Evolutionary conservation across 2,888 invertebrate genomes (phyloP).

Genomic region (Stenichneumon culpator): DNA sequence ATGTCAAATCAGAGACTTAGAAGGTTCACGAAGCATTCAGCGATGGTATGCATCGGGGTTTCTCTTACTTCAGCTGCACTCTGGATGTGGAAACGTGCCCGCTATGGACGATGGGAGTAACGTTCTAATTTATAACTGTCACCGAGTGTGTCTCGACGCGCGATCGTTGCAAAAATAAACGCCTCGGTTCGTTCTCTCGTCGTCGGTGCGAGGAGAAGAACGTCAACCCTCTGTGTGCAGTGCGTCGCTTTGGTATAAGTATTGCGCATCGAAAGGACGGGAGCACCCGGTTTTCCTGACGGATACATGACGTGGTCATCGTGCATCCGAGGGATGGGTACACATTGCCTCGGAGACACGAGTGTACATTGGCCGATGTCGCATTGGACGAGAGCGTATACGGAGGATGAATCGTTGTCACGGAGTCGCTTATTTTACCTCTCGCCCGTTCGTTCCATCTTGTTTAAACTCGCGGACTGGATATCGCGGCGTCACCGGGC

Average conservation of each 20-base stretch:
- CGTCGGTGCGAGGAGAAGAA: constrained; percentile 49
- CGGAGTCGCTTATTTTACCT: constrained; percentile 37
- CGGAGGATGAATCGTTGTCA: constrained; percentile 34
- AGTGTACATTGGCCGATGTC: constrained; percentile 37
- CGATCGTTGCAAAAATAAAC: constrained; percentile 76
- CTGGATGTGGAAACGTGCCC: constrained; percentile 29
- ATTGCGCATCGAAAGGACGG: constrained; percentile 19
- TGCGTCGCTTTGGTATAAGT: constrained; percentile 9
- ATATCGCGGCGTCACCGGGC: neutral
- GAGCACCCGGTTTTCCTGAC: constrained; percentile 49
- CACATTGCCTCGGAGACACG: constrained; percentile 42
- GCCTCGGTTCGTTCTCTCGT: constrained; percentile 18
- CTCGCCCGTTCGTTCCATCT: constrained; percentile 45
- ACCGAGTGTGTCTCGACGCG: constrained; percentile 62
- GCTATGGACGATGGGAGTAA: constrained; percentile 67
- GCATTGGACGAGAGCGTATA: constrained; percentile 2
- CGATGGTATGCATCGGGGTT: constrained; percentile 49
- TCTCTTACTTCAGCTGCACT: constrained; percentile 52
- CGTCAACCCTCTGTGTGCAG: constrained; percentile 45
- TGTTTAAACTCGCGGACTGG: constrained; percentile 31
- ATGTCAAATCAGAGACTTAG: constrained; percentile 47
- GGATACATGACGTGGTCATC: constrained; percentile 64
- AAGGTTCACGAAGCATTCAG: constrained; percentile 21
- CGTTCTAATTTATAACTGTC: constrained; percentile 81
- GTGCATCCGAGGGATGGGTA: constrained; percentile 35